Conservation (phyloP, 1,140 invertebrate species). For the Copidosoma floridanum region DNA sequence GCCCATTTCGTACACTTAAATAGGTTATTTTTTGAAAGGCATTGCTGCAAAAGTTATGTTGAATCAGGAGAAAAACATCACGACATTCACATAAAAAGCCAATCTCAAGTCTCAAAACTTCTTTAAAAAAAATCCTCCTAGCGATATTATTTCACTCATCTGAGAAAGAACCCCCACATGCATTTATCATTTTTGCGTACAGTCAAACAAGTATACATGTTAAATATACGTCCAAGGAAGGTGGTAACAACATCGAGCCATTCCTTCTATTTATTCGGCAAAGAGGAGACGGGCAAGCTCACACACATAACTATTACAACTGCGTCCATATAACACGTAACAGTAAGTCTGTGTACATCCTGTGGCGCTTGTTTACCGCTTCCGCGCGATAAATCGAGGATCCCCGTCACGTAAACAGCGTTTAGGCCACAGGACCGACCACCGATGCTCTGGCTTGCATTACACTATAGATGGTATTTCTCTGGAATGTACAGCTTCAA, state of each 20-base stretch:
- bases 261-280: conserved; percentile 30
- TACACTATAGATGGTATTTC: too few species aligned
- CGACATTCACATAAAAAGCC: background rate
- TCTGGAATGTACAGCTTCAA: too few species aligned
- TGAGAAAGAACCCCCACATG: background rate
- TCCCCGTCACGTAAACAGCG: conserved; percentile 40
- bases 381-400: conserved; percentile 42
- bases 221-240: background rate
- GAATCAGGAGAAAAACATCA: too few species aligned
- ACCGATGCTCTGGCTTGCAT: too few species aligned
- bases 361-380: conserved; percentile 41
- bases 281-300: too few species aligned
- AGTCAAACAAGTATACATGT: background rate
- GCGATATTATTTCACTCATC: background rate
- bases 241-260: conserved; percentile 19
- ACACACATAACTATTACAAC: too few species aligned
- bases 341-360: background rate
- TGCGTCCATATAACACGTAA: background rate
- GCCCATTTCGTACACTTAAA: too few species aligned
- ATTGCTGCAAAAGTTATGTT: too few species aligned
- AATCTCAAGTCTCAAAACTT: background rate
- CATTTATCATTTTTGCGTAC: background rate
- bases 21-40: too few species aligned
- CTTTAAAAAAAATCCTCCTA: background rate
- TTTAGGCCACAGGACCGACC: too few species aligned